Conservation (phyloP, 2,797 vertebrate genomes). For the Semaprochilodus insignis region DNA sequence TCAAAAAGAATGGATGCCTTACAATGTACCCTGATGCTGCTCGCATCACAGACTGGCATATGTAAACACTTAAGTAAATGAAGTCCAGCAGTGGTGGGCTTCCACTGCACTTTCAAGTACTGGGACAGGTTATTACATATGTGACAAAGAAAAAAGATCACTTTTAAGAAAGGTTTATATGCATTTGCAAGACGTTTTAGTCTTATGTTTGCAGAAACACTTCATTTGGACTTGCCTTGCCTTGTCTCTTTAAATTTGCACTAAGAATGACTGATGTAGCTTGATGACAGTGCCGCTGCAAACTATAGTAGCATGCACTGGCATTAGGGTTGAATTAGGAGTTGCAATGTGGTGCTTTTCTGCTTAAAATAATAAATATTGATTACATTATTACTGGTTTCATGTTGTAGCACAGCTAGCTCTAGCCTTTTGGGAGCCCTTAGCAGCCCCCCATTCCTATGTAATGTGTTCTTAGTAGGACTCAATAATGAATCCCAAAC, state of each 20-base stretch:
- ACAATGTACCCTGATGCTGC: conserved; percentile 53
- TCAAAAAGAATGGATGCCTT: conserved; percentile 34
- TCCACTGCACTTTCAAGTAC: not conserved
- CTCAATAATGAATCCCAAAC: too few relatives aligned
- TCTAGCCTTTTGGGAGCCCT: too few relatives aligned
- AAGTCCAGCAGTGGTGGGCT: not conserved
- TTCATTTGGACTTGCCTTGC: not conserved
- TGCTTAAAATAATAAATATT: too few relatives aligned
- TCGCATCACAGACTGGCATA: conserved; percentile 56
- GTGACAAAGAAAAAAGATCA: not conserved
- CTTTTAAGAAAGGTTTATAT: not conserved
- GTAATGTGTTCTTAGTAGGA: too few relatives aligned
- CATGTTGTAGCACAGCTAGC: too few relatives aligned
- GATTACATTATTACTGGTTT: too few relatives aligned
- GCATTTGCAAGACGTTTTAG: not conserved
- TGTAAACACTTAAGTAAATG: conserved; percentile 61
- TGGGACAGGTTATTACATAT: not conserved
- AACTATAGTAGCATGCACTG: not conserved
- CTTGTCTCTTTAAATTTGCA: not conserved
- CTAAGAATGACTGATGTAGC: not conserved
- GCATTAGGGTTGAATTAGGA: not conserved
- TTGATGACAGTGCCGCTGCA: not conserved
- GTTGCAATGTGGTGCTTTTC: not conserved
- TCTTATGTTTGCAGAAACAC: not conserved
- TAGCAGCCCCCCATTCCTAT: too few relatives aligned